Base-by-base conservation (phyloP, 2,113 vertebrate species). In the Stercorarius parasiticus region DNA sequence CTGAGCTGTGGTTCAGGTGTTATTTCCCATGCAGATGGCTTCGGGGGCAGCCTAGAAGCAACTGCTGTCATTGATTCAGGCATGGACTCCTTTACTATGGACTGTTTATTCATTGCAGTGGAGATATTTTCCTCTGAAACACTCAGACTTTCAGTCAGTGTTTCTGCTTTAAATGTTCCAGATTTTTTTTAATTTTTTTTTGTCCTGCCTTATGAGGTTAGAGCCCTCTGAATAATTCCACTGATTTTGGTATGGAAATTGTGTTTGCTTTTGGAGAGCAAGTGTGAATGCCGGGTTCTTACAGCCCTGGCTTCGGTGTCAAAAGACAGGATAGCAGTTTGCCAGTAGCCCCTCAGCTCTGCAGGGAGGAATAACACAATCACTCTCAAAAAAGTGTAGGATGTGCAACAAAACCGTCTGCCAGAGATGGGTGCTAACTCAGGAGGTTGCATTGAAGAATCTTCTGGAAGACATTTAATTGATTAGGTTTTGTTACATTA, bases 401-500 rank as follows among this genome's bases (percentile, higher is more conserved):
- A 64, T 88, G n/a, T 88, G 62, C 67, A 83, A 21, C 50, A 86
- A 89, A 94, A 76, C 64, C 1, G 15, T 65, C 73, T 72, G 55
- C 77, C 77, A 93, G 91, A 47, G 89, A 79, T 5, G 45, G 64
- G 84, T 95, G 80, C 87, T 81, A 94, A 58, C 89, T 91, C 43
- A 16, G 91, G 87, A 95, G 94, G 42, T 70, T 91, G n/a, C 84
- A 64, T 66, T 64, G 74, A 70, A 36, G 93, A 96, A 90, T 95
- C 71, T 94, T 97, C 94, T 96, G 89, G 73, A 96, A 97, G 93
- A 91, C 0, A 0, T 74, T 93, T 50, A 90, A 79, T 97, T 76
- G 70, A 96, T 96, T 70, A 83, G 90, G 86, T 98, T 97, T 95
- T 95, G 90, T 94, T 97, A 90, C 92, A 76, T 89, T 91, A 85